phyloP scores from a whole-genome alignment of 2,113 vertebrate species.

The Phalacrocorax pelagicus region DNA sequence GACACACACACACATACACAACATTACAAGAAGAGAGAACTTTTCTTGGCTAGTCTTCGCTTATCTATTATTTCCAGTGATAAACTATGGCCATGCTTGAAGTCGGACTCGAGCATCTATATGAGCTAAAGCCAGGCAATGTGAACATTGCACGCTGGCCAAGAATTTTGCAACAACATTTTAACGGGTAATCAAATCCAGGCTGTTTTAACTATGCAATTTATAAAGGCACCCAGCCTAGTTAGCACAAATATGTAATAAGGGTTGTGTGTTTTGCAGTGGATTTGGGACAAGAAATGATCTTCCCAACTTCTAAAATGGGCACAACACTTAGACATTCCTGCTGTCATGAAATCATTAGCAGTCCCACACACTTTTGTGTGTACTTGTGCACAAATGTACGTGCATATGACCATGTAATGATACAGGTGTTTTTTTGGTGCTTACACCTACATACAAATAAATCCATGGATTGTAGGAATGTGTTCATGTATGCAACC shows the following conservation, averaged over 20 bases:
- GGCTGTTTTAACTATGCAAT: not conserved
- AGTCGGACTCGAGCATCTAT: not conserved
- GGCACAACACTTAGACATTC: not conserved
- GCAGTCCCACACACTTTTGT: not conserved
- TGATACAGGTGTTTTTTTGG: not conserved
- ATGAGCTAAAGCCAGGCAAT: not conserved
- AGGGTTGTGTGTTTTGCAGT: not conserved
- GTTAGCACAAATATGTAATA: not conserved
- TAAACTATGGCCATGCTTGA: not conserved
- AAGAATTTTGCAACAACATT: not conserved
- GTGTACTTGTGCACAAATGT: not conserved
- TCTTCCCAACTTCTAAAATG: not conserved
- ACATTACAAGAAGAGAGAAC: not conserved
- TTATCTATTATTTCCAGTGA: not conserved
- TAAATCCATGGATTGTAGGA: not conserved
- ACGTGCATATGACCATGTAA: not conserved
- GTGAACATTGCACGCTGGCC: not conserved
- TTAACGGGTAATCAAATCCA: not conserved
- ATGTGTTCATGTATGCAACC: not conserved
- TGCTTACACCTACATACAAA: not conserved
- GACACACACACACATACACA: not conserved
- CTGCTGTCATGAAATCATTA: not conserved
- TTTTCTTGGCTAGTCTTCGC: not conserved
- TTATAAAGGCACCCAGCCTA: not conserved
- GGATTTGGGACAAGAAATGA: not conserved